Evolutionary conservation across 2,888 invertebrate genomes (phyloP).

Genomic region (Lasioglossum zephyrum): DNA sequence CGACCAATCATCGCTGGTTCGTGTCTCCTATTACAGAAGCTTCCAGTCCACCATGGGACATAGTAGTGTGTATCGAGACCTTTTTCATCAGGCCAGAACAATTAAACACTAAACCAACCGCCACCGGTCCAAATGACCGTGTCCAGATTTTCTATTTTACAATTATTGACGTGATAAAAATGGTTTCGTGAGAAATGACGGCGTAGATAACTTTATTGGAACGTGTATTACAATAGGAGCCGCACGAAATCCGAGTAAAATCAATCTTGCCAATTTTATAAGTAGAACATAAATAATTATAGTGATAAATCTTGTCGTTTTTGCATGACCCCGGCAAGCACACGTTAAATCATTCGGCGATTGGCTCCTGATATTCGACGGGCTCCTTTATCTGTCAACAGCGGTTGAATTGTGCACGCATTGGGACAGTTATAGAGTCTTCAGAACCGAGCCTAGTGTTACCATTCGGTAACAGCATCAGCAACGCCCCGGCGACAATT

Average conservation of each 20-base stretch:
- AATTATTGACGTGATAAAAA: too few relatives aligned
- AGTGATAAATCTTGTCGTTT: neutral
- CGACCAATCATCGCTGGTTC: constrained; percentile 7
- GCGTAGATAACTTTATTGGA: too few relatives aligned
- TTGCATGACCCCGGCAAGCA: neutral
- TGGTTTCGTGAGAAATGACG: too few relatives aligned
- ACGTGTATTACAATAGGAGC: too few relatives aligned
- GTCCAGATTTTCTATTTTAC: too few relatives aligned
- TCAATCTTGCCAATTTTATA: too few relatives aligned
- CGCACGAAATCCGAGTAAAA: too few relatives aligned
- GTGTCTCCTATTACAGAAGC: neutral
- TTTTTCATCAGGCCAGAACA: neutral
- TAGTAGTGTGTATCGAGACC: neutral
- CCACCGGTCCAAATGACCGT: too few relatives aligned
- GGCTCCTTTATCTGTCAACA: neutral
- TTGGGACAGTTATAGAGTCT: constrained; percentile 46
- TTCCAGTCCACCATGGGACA: neutral
- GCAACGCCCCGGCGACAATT: constrained; percentile 76
- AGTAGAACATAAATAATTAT: neutral
- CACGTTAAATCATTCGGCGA: neutral
- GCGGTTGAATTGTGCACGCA: constrained; percentile 38
- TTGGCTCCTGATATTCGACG: neutral
- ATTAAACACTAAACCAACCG: neutral
- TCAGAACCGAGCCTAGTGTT: constrained; percentile 47
- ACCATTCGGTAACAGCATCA: constrained; percentile 59